phyloP scores from a whole-genome alignment of 2,113 vertebrate species.

The Larimichthys polyactis region DNA sequence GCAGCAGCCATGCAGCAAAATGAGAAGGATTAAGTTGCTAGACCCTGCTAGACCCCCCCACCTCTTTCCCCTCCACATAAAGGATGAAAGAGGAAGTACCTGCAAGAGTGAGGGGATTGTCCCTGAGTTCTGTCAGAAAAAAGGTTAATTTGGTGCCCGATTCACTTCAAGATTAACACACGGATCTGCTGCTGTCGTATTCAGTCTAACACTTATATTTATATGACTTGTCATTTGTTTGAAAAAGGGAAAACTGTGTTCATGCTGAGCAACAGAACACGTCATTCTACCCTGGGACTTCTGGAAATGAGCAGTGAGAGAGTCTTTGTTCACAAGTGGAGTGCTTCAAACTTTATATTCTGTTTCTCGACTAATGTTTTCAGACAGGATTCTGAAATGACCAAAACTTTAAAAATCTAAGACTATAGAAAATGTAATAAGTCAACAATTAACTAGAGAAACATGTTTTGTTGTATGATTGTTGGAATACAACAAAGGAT shows the following conservation, averaged over 20 bases:
- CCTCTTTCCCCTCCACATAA: neutral
- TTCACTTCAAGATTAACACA: neutral
- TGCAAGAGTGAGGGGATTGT: neutral
- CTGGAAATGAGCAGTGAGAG: neutral
- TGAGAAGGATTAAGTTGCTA: constrained; percentile 28
- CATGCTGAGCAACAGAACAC: neutral
- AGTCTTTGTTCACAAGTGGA: neutral
- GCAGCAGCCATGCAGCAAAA: constrained; percentile 15
- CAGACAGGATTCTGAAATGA: neutral
- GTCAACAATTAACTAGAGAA: neutral
- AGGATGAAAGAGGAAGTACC: neutral
- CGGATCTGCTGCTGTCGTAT: neutral
- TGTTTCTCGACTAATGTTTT: neutral
- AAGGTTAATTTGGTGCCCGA: neutral
- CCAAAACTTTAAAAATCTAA: neutral
- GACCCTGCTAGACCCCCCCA: neutral
- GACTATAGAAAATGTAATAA: neutral
- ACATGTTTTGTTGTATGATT: neutral
- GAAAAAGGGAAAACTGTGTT: neutral
- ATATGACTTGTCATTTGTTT: neutral
- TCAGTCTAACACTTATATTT: neutral
- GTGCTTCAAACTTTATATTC: neutral
- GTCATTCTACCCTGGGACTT: neutral
- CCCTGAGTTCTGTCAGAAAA: neutral
- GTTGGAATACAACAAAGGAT: neutral